A percentile compares a stretch with the other conserved stretches of the same genome.
These are phyloP conservation scores for Cyphomyrmex costatus DNA, from an alignment of 1,140 invertebrate genomes.

Conservation along the genomic window DNA sequence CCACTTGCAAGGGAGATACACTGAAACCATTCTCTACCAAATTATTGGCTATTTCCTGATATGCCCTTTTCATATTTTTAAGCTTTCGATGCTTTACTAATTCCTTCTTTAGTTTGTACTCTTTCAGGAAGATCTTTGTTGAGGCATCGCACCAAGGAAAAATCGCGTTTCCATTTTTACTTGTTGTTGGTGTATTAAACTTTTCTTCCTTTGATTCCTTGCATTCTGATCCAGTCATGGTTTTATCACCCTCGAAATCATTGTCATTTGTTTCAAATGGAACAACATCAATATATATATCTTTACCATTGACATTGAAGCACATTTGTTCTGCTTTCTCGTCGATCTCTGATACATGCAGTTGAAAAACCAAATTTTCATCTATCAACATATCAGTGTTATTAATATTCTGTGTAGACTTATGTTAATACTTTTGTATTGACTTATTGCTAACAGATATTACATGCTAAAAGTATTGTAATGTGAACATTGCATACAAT, in stretches of 20 bases:
- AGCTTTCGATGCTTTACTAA: slow-evolving; percentile 28
- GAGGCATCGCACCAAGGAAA: slow-evolving; percentile 51
- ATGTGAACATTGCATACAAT: no score
- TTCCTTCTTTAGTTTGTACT: slow-evolving; percentile 46
- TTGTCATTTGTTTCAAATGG: slow-evolving; percentile 19
- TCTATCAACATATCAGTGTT: slow-evolving; percentile 14
- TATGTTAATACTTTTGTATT: no score
- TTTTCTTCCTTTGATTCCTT: neutral
- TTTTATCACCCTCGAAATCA: slow-evolving; percentile 20
- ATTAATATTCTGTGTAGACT: no score
- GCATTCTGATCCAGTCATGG: neutral
- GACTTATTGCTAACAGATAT: neutral
- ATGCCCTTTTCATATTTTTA: slow-evolving; percentile 50
- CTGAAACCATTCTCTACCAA: slow-evolving; percentile 25
- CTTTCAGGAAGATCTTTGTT: slow-evolving; percentile 35
- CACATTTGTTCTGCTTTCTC: slow-evolving; percentile 32
- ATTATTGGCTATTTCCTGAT: slow-evolving; percentile 32
- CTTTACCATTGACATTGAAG: slow-evolving; percentile 48
- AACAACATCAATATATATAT: slow-evolving; percentile 29
- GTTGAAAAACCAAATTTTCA: slow-evolving; percentile 3
- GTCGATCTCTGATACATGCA: slow-evolving; percentile 45
- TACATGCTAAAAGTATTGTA: neutral
- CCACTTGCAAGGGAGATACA: slow-evolving; percentile 38
- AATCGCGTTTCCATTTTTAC: slow-evolving; percentile 32
- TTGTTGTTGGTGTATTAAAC: neutral